Base-by-base conservation (phyloP, 1,140 invertebrate species). In the Grapholita molesta region DNA sequence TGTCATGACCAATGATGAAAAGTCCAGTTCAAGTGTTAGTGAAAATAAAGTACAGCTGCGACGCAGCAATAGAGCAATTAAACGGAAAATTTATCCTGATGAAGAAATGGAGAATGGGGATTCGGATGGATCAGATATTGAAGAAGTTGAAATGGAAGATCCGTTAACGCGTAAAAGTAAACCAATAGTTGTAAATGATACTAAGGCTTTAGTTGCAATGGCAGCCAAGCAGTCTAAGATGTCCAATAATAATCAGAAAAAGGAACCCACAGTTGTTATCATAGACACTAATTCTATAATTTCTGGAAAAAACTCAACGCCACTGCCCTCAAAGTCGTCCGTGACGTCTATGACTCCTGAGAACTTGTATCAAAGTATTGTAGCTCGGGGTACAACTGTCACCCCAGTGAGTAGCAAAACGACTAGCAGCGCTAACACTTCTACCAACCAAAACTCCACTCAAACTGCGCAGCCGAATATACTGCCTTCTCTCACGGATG, bases 401-500 rank as follows among this genome's bases (percentile, higher is more conserved):
- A 92, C 92, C 53, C 92, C 92, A 5, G 79, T 90, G 1, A 84
- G 74, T 61, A 79, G 71, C 28, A 88, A 84, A 70, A 73, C 67
- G 33, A 78, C 73, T 66, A 80, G 77, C 61, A 83, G 70, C 9
- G 77, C 33, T 72, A 83, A 72, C 76, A 70, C 81, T 61, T 74
- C 69, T 77, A 80, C 70, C 76, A 88, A 76, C 71, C 76, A 82
- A 73, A 71, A 73, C 71, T 76, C 79, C 32, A 65, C 69, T 76
- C 75, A 76, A 66, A 74, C 90, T 33, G 80, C 90, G 2, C 87
- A 93, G 21, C 91, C 93, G 42, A 78, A 93, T 28, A 94, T 96
- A 65, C 85, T 97, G 70, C 96, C 96, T 0, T 95, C 96, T 3
- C 91, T 97, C 3, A 97, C 96, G 4, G 97, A 98, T 84, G 96